phyloP scores from a whole-genome alignment of 2,797 vertebrate genomes.

The Peromyscus aztecus region DNA sequence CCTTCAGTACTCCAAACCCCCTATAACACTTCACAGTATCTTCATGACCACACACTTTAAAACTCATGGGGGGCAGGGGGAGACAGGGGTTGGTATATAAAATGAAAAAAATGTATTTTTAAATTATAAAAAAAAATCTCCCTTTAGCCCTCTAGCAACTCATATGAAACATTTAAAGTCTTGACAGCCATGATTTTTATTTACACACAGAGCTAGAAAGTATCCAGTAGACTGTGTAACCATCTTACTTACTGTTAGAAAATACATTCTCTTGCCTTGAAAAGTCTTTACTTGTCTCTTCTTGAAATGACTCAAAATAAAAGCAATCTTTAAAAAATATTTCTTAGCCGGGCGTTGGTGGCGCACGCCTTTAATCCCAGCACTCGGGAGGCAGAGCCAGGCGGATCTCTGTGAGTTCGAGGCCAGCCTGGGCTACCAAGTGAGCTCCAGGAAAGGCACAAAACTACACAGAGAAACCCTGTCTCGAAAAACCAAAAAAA shows the following conservation, averaged over 20 bases:
- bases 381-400: too few species aligned
- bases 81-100: too few species aligned
- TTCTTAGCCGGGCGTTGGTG: too few species aligned
- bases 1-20: not conserved
- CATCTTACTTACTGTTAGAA: not conserved
- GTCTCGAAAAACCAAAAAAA: too few species aligned
- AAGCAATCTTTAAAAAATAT: not conserved
- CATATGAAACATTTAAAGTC: not conserved
- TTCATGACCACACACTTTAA: not conserved
- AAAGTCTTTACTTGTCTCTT: not conserved
- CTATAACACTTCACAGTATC: not conserved
- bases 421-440: too few species aligned
- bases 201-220: not conserved
- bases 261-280: not conserved
- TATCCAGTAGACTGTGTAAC: not conserved
- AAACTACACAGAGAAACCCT: too few species aligned
- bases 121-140: not conserved
- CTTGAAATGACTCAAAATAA: conserved; percentile 19
- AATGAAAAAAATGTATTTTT: too few species aligned
- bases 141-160: not conserved
- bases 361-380: too few species aligned
- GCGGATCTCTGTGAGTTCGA: too few species aligned
- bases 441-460: too few species aligned
- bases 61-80: not conserved
- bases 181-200: not conserved